phyloP scores from a whole-genome alignment of 2,797 vertebrate species.

The Microhierax caerulescens region DNA sequence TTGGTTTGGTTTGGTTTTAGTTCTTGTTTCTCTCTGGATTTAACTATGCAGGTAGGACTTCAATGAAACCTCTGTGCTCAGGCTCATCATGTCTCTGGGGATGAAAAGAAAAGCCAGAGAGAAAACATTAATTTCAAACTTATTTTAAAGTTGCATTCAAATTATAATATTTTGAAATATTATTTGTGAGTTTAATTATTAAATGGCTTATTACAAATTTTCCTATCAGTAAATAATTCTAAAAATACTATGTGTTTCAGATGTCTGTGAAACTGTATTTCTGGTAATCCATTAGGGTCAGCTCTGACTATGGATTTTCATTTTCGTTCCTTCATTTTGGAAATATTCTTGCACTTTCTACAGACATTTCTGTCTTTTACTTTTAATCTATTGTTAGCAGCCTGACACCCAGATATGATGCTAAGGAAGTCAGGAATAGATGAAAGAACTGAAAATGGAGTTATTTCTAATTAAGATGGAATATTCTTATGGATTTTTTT shows the following conservation, averaged over 20 bases:
- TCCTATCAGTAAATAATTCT: not conserved
- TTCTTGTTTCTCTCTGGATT: not conserved
- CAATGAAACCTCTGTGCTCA: not conserved
- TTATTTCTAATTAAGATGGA: slow-evolving; percentile 59
- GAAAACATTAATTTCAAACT: not conserved
- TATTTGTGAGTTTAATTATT: not conserved
- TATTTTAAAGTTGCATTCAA: not conserved
- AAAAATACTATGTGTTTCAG: not conserved
- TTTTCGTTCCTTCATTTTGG: not conserved
- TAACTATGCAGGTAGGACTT: not conserved
- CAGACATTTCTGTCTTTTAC: not conserved
- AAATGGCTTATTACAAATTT: not conserved
- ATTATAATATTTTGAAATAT: not conserved
- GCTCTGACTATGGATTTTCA: not conserved
- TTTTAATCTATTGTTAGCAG: slow-evolving; percentile 18
- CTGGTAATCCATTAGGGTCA: not conserved
- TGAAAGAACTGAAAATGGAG: slow-evolving; percentile 24
- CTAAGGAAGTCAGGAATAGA: slow-evolving; percentile 30
- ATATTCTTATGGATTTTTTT: slow-evolving; percentile 53
- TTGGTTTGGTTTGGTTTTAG: not conserved
- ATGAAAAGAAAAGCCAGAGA: not conserved
- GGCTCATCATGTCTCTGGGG: not conserved
- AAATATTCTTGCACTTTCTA: not conserved
- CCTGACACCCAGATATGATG: slow-evolving; percentile 10
- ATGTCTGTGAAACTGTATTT: not conserved